Base-by-base conservation (phyloP, 2,797 vertebrate species). In the Harpia harpyja region DNA sequence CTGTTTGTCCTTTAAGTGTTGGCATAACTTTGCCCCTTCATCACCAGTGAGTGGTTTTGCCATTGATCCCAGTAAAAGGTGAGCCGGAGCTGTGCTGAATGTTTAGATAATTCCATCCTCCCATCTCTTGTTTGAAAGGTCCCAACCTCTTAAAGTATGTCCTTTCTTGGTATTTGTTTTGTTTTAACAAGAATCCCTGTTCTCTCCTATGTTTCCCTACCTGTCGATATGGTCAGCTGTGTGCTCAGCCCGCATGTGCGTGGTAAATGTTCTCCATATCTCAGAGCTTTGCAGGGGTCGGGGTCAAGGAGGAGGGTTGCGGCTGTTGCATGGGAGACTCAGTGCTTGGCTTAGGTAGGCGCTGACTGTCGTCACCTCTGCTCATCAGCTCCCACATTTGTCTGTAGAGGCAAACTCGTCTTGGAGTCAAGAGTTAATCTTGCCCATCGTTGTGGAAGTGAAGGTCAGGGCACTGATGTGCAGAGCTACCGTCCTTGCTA, bases 171-270 rank as follows among this genome's bases (percentile, higher is more conserved):
- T 12, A 37, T 85, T 90, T 85, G 53, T 24, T 81, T 49, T 59
- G 53, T 67, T 88, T 72, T 41, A 63, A 27, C 17, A 19, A 15
- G 32, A 65, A 54, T 61, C 85, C 60, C 28, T 23, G n/a, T 12
- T 63, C 33, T 64, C n/a, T 35, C 22, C 33, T 16, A 1, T 23
- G 72, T 56, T 89, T 60, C 30, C 32, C 14, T n/a, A 2, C 7
- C n/a, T 3, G 17, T 85, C 37, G 3, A 63, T 84, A 16, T 0
- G 12, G 19, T 53, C 63, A 19, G 43, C 72, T 37, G 23, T 22
- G 14, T 2, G 1, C 46, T 39, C 63, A 37, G 37, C 74, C 46
- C 6, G 0, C 8, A 0, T 6, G 15, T 7, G 17, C 4, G 0
- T 33, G n/a, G 63, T 64, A 56, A 56, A 49, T 20, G n/a, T 69